These are phyloP conservation scores for Saccostrea glomerata DNA, from an alignment of 1,140 invertebrate species.

Conservation along the genomic window DNA sequence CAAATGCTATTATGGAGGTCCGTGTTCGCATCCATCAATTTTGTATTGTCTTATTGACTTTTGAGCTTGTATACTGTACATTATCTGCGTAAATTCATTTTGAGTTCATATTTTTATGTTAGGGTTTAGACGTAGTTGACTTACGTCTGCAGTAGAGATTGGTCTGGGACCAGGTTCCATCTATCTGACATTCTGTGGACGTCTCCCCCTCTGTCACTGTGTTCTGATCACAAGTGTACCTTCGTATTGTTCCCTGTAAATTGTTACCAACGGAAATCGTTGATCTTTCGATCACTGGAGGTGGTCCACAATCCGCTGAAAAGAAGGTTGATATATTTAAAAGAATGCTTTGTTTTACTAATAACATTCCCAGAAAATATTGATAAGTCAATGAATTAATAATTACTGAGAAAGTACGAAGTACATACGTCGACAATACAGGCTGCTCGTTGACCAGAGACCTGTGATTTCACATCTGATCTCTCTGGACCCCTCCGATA, in stretches of 20 bases:
- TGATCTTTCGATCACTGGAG: not conserved
- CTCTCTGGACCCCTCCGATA: not conserved
- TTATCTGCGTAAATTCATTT: no score
- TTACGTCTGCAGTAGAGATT: conserved; percentile 36
- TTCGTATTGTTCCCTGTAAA: not conserved
- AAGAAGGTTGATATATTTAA: not conserved
- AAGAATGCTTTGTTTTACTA: no score
- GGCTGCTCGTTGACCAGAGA: not conserved
- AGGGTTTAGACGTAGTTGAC: not conserved
- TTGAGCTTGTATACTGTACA: no score
- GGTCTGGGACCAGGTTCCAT: conserved; percentile 1
- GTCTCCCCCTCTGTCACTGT: conserved; percentile 18
- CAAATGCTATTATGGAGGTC: no score
- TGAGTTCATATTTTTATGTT: no score
- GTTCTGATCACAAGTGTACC: conserved; percentile 2
- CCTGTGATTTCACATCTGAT: not conserved
- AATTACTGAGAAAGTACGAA: not conserved
- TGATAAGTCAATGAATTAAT: no score
- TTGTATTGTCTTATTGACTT: no score
- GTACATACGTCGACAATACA: conserved; percentile 11
- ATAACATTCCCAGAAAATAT: no score
- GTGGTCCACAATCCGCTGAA: conserved; percentile 26
- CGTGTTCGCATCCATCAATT: no score
- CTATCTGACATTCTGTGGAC: not conserved
- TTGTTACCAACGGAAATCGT: not conserved